These are phyloP conservation scores for Brienomyrus longianalis DNA, from an alignment of 2,113 vertebrate genomes.

Conservation along the genomic window DNA sequence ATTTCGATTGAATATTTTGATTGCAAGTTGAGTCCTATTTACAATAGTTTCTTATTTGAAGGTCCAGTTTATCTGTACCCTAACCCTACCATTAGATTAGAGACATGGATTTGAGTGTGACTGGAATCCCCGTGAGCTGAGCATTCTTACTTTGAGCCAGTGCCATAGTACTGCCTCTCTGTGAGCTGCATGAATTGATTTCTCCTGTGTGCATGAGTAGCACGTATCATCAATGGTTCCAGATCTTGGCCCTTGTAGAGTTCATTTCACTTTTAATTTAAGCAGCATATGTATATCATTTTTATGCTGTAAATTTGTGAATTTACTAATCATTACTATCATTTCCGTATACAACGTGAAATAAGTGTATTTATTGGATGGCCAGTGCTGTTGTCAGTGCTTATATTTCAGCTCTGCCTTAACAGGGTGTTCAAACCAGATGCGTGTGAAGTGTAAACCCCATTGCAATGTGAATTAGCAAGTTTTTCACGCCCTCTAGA, in stretches of 20 bases:
- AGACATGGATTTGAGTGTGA: background rate
- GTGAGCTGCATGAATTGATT: background rate
- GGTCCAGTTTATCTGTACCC: background rate
- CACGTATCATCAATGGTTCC: background rate
- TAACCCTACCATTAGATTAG: background rate
- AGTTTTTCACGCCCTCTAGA: background rate
- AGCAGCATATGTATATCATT: background rate
- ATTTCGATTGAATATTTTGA: background rate
- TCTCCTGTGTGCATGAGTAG: background rate
- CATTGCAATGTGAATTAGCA: background rate
- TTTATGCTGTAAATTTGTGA: background rate
- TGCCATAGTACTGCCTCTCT: background rate
- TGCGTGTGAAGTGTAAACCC: background rate
- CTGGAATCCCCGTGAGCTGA: background rate
- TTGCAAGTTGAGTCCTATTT: background rate
- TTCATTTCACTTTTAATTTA: background rate
- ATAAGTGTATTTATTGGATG: background rate
- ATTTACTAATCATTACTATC: background rate
- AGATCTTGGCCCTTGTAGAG: background rate
- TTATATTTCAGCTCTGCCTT: background rate
- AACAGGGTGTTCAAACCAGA: background rate
- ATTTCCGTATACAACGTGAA: background rate
- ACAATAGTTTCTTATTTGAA: background rate
- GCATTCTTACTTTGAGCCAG: background rate
- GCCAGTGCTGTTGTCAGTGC: background rate